Conservation (phyloP, 2,888 invertebrate genomes). For the Drosophila histrio region DNA sequence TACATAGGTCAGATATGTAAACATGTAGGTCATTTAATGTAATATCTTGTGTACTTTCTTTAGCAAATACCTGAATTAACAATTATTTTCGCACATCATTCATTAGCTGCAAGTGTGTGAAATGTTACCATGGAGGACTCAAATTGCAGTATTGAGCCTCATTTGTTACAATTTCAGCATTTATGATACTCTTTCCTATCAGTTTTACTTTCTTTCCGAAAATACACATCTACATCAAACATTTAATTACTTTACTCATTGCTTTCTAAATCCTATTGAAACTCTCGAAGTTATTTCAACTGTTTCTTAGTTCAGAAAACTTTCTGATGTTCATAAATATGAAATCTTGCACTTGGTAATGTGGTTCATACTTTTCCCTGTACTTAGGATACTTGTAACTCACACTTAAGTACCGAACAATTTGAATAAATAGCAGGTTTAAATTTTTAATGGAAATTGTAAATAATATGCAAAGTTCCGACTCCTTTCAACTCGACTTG, state of each 20-base stretch:
- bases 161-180: no score
- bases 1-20: no score
- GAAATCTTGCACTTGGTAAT: not conserved
- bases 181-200: not conserved
- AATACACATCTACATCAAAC: no score
- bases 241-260: not conserved
- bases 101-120: not conserved
- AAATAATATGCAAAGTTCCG: conserved; percentile 23
- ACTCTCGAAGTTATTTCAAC: not conserved
- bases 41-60: no score
- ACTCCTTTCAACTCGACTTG: conserved; percentile 11
- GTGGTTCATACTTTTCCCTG: not conserved
- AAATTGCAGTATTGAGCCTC: no score
- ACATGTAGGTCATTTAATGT: no score
- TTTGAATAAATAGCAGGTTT: conserved; percentile 38
- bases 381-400: not conserved
- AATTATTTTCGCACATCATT: not conserved
- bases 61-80: not conserved
- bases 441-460: conserved; percentile 11
- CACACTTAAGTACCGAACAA: conserved; percentile 2
- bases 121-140: not conserved
- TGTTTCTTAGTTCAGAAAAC: conserved; percentile 9
- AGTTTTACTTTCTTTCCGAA: not conserved
- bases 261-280: not conserved
- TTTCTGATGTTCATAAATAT: conserved; percentile 4